phyloP scores from a whole-genome alignment of 2,888 invertebrate species.

The Campoletis raptor region DNA sequence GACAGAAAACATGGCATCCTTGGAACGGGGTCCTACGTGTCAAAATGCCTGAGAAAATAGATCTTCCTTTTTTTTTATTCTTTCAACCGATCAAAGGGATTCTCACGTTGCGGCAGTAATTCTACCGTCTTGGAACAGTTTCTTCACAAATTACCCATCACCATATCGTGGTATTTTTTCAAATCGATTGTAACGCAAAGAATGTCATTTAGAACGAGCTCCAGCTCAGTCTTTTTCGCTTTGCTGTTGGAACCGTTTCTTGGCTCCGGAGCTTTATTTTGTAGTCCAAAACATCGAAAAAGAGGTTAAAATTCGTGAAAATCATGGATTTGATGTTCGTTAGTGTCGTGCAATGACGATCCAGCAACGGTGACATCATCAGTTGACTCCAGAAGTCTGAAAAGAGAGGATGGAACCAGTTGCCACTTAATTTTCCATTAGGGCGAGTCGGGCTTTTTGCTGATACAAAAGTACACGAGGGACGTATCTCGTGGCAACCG shows the following conservation, averaged over 20 bases:
- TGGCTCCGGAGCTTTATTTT: neutral
- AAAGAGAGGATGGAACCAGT: neutral
- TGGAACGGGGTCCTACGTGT: slow-evolving; percentile 11
- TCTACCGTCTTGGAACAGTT: neutral
- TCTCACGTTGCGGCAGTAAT: neutral
- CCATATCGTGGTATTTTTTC: slow-evolving; percentile 34
- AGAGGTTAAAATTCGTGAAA: neutral
- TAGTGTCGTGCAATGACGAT: neutral
- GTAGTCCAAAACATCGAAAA: neutral
- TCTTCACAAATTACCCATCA: slow-evolving; percentile 3
- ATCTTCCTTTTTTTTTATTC: neutral
- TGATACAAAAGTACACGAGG: neutral
- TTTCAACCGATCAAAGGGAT: neutral
- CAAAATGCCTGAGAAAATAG: neutral
- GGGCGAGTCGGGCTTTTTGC: neutral
- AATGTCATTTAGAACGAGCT: slow-evolving; percentile 43
- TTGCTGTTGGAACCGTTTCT: neutral
- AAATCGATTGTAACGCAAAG: slow-evolving; percentile 50
- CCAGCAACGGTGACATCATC: neutral
- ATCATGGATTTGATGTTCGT: neutral
- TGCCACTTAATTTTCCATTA: slow-evolving; percentile 1
- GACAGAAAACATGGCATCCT: neutral
- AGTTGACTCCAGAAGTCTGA: neutral
- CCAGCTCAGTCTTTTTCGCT: slow-evolving; percentile 15
- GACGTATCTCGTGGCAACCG: neutral